Conservation (phyloP, 2,113 vertebrate genomes). For the Tachycineta bicolor region DNA sequence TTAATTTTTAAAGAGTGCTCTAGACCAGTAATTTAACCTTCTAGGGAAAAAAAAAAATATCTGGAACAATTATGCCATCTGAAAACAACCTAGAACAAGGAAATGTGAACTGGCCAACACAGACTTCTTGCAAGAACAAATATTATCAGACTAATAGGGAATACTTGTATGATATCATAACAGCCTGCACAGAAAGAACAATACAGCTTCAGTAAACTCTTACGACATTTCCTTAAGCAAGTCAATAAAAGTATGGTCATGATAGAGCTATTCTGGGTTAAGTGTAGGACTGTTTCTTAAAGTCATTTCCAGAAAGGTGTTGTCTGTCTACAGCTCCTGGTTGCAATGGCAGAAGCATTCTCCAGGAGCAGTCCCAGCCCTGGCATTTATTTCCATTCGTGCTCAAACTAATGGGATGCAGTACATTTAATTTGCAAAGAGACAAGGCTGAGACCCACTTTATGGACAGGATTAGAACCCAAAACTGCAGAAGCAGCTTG, state of each 20-base stretch:
- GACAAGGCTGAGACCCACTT: not conserved
- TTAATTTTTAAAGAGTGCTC: not conserved
- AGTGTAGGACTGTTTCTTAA: not conserved
- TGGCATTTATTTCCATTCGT: not conserved
- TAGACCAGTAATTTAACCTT: not conserved
- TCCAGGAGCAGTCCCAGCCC: not conserved
- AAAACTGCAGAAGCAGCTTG: not conserved
- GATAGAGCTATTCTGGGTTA: not conserved
- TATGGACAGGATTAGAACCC: not conserved
- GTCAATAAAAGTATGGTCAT: not conserved
- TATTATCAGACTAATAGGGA: not conserved
- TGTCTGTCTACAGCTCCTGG: not conserved
- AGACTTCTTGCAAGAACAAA: not conserved
- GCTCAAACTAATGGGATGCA: not conserved
- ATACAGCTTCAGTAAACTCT: not conserved
- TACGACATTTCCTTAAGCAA: not conserved
- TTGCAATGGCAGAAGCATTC: not conserved
- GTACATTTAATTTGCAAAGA: not conserved
- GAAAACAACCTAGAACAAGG: not conserved
- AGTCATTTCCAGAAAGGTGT: not conserved
- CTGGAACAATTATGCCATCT: not conserved
- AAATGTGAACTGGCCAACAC: not conserved
- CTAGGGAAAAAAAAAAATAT: not conserved
- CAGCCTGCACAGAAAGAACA: not conserved
- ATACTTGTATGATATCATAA: not conserved